Evolutionary conservation across 2,797 vertebrate genomes (phyloP).

Genomic region (Micrastur ruficollis): DNA sequence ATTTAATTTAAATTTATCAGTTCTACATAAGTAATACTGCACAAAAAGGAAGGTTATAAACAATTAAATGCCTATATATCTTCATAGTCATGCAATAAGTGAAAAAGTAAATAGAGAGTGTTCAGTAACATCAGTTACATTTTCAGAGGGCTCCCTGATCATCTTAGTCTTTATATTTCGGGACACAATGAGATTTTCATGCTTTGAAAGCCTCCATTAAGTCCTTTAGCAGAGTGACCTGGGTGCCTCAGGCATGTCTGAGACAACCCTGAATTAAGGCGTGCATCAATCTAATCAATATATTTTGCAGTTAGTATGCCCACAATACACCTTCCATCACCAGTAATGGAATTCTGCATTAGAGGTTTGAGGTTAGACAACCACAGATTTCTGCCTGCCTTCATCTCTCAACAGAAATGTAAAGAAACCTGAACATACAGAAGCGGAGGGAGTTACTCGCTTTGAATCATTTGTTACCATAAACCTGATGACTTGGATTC

Average conservation of each 20-base stretch:
- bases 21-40: not conserved
- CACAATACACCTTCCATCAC: not conserved
- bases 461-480: slow-evolving; percentile 46
- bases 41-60: not conserved
- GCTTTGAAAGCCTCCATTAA: not conserved
- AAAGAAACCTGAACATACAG: not conserved
- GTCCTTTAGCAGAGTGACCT: not conserved
- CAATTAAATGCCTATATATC: not conserved
- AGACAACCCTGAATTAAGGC: not conserved
- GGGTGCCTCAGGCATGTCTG: not conserved
- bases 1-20: not conserved
- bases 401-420: not conserved
- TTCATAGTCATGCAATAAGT: not conserved
- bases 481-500: slow-evolving; percentile 52
- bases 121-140: not conserved
- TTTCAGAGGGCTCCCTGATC: not conserved
- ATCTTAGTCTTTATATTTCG: not conserved
- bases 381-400: not conserved
- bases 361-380: not conserved
- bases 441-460: not conserved
- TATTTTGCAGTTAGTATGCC: not conserved
- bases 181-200: not conserved
- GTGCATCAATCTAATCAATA: not conserved
- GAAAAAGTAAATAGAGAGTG: not conserved
- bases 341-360: not conserved